Evolutionary conservation across 2,888 invertebrate species (phyloP), one percentile per base, ranked within the genome.

Genomic region (Globia sparganii): DNA sequence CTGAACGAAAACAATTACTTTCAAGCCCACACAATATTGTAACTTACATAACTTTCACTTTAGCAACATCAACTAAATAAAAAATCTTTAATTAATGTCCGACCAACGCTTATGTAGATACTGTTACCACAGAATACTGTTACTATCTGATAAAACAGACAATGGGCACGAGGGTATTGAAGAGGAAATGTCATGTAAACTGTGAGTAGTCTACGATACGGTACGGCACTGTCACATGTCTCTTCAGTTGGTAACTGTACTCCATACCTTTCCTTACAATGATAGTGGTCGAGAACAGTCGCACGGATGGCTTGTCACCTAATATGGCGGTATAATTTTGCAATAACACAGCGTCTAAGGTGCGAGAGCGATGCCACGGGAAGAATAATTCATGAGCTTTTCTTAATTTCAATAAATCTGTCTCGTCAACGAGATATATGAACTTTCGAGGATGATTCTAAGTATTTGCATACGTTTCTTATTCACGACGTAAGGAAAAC

Each of bases 331-430:
- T 82, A 89, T 91, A 90, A 91, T 90, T 89, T 85, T 78, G 89
- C 91, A 91, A 88, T 88, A 91, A 91, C 88, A 85, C 86, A 81
- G 66, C 86, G 71, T 82, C 85, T 71, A 80, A 90, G 89, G 91
- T 89, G 91, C 88, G 89, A 88, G 86, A 88, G 85, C 87, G 85
- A 87, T 84, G 76, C 72, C 75, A 67, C 78, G 77, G 80, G 66
- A 76, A 90, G 92, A 93, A 94, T 94, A 89, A 94, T 94, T 91
- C 91, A 94, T 92, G 88, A 91, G 87, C 81, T 88, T 90, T 87
- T 85, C 85, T 80, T 84, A 87, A 91, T 91, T 87, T 85, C 87
- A 85, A 92, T 90, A 90, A 87, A 88, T 89, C 78, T 86, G 83
- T 84, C 85, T 81, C 81, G 84, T 77, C 84, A 77, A 66, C 74